Base-by-base conservation (phyloP, 2,888 invertebrate species). In the Didymodactylos carnosus region DNA sequence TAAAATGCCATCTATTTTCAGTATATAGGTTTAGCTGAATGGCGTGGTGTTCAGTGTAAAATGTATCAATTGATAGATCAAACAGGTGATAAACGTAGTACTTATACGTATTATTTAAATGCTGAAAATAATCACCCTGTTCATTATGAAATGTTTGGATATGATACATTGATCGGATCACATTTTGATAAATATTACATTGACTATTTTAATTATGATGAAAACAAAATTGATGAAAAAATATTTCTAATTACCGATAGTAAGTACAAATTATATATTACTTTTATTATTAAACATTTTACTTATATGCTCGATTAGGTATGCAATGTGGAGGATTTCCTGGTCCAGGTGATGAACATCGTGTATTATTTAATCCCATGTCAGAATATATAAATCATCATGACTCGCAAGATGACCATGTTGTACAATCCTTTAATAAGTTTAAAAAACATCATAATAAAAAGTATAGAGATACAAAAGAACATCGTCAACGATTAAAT, bases 121-220 rank as follows among this genome's bases (percentile, higher is more conserved):
- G 27, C 51, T 16, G 70, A 39, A 62, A 76, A 27, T 5, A 46
- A 73, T 19, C 27, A 75, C 35, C 88, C 90, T 13, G 88, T 91
- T 69, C 87, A 87, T 76, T 95, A 94, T 82, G 92, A 94, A 84
- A 95, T 95, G 94, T 88, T 88, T 80, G 95, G 94, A 0, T 94
- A 87, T 83, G 94, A 95, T 82, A 88, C 89, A 0, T 85, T 95
- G 1, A 85, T 95, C n/a, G 94, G 94, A 0, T 94, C 94, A 0
- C 94, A 95, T 83, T 94, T 90, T 80, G 94, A 95, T 83, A 93
- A 94, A 82, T 95, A 95, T 80, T 91, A 90, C 81, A 82, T 95
- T 70, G 88, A 89, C 69, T 94, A 94, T 80, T 87, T 88, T 41
- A 84, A 82, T 80, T 87, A 83, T 77, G 82, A 73, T 71, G 72